These are phyloP conservation scores for Gymnocypris eckloni DNA, from an alignment of 2,797 vertebrate genomes.

Conservation along the genomic window DNA sequence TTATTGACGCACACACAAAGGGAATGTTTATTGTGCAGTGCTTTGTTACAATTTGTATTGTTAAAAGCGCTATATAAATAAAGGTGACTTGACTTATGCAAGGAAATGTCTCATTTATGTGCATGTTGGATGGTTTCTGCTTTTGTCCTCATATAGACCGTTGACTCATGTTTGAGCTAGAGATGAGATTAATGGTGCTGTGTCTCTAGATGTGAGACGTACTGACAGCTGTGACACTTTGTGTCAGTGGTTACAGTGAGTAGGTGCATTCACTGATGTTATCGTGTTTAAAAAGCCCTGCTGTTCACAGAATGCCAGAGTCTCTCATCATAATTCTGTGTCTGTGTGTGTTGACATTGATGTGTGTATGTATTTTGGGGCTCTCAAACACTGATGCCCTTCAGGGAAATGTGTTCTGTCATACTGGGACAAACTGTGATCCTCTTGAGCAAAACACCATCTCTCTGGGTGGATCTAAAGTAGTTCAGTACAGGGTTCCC, in stretches of 20 bases:
- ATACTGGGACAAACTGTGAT: constrained; percentile 19
- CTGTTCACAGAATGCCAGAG: constrained; percentile 35
- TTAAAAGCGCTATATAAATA: too few species aligned
- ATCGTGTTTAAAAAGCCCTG: constrained; percentile 20
- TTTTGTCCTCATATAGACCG: not conserved
- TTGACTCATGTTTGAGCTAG: not conserved
- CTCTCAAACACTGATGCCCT: not conserved
- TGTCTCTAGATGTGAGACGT: constrained; percentile 8
- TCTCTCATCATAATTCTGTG: constrained; percentile 42
- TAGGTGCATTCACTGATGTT: constrained; percentile 24
- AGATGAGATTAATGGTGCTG: constrained; percentile 7
- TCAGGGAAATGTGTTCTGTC: constrained; percentile 30
- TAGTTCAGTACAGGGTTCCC: not conserved
- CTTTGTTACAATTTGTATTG: too few species aligned
- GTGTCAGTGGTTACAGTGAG: constrained; percentile 1
- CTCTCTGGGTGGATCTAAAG: not conserved
- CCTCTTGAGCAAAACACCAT: not conserved
- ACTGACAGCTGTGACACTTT: constrained; percentile 27
- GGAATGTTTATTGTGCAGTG: not conserved
- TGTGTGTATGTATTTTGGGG: constrained; percentile 11
- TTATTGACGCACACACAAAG: not conserved
- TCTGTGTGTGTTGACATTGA: not conserved
- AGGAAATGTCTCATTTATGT: constrained; percentile 10
- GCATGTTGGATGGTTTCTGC: not conserved
- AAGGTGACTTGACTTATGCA: not conserved